These are phyloP conservation scores for Aleiodes leptofemur DNA, from an alignment of 2,888 invertebrate species.

Conservation along the genomic window DNA sequence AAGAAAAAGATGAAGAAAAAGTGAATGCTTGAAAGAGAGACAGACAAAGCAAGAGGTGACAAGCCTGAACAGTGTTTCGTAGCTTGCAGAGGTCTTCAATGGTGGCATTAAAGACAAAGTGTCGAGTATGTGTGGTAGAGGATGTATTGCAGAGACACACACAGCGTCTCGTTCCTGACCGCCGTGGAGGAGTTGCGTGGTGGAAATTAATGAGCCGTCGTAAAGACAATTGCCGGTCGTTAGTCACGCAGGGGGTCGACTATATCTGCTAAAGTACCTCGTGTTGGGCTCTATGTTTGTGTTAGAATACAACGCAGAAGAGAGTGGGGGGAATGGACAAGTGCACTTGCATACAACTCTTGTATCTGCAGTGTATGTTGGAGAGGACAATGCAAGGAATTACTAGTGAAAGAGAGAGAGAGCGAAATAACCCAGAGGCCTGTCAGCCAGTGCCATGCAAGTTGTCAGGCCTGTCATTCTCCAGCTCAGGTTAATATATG, in stretches of 20 bases:
- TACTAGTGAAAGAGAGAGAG: constrained; percentile 27
- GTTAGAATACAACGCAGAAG: constrained; percentile 24
- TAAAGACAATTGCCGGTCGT: constrained; percentile 65
- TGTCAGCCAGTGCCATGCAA: constrained; percentile 27
- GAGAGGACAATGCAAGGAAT: not conserved
- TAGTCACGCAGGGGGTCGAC: constrained; percentile 58
- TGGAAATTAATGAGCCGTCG: constrained; percentile 63
- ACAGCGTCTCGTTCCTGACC: constrained; percentile 49
- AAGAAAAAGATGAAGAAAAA: constrained; percentile 6
- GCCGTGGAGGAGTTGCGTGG: constrained; percentile 57
- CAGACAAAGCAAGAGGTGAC: constrained; percentile 12
- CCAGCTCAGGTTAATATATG: constrained; percentile 57
- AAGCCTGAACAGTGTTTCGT: constrained; percentile 29
- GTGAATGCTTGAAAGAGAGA: constrained; percentile 23
- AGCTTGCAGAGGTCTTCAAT: constrained; percentile 23
- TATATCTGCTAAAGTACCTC: constrained; percentile 45
- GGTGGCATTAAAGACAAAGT: constrained; percentile 55
- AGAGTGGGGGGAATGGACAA: constrained; percentile 3
- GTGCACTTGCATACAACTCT: constrained; percentile 28
- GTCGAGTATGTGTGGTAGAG: constrained; percentile 50
- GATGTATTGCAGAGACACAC: constrained; percentile 51
- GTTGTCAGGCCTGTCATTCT: too few relatives aligned
- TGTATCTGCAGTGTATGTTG: constrained; percentile 31
- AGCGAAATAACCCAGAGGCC: constrained; percentile 21
- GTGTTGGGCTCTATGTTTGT: constrained; percentile 32